Conservation (phyloP, 2,888 invertebrate genomes). For the Patella depressa region DNA sequence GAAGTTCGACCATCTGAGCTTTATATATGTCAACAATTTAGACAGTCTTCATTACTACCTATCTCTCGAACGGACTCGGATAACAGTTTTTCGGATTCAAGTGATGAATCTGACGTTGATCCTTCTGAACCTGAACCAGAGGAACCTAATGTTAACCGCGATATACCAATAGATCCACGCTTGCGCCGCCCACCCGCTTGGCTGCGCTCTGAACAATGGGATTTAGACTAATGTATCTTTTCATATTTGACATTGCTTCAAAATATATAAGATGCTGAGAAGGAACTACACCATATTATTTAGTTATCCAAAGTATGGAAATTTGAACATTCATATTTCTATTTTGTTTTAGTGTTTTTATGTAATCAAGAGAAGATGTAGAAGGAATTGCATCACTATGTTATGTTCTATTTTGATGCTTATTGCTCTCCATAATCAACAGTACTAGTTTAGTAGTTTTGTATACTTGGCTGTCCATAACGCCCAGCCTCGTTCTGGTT, state of each 20-base stretch:
- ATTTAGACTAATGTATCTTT: neutral
- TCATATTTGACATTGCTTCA: neutral
- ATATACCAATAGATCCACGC: neutral
- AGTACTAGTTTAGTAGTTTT: neutral
- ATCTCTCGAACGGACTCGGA: too few species aligned
- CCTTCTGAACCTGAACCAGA: too few species aligned
- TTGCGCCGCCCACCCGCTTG: neutral
- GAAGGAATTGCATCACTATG: conserved; percentile 1
- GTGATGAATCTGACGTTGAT: too few species aligned
- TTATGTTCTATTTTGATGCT: neutral
- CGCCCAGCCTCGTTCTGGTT: too few species aligned
- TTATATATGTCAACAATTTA: neutral
- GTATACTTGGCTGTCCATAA: too few species aligned
- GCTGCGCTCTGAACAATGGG: neutral
- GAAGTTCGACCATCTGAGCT: neutral
- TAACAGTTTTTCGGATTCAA: too few species aligned
- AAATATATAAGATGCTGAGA: neutral
- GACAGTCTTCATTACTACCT: too few species aligned
- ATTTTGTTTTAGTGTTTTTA: neutral
- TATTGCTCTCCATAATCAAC: neutral
- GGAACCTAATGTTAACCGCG: too few species aligned
- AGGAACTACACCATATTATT: neutral
- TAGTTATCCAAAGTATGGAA: neutral
- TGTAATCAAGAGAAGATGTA: neutral
- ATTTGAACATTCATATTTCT: neutral